Conservation (phyloP, 1,140 invertebrate species). For the Heliconius congener region DNA sequence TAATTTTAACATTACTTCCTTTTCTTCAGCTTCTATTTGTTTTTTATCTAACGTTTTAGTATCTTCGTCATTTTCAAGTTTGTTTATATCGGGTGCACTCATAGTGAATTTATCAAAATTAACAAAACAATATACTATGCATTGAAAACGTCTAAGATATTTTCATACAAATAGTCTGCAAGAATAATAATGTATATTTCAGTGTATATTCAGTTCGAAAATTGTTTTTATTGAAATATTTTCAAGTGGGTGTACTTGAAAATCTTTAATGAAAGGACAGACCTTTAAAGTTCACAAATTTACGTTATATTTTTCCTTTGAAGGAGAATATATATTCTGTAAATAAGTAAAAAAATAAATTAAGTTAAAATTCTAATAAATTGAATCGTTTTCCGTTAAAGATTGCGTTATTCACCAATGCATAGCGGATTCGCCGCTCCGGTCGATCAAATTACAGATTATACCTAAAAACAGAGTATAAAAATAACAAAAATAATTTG, state of each 20-base stretch:
- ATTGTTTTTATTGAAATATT: not conserved
- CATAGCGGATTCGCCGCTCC: slow-evolving; percentile 25
- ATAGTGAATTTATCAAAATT: slow-evolving; percentile 41
- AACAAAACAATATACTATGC: slow-evolving; percentile 15
- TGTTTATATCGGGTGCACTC: slow-evolving; percentile 68
- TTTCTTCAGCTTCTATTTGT: slow-evolving; percentile 87
- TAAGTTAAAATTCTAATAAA: not conserved
- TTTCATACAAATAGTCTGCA: not conserved
- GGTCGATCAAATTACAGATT: slow-evolving; percentile 26
- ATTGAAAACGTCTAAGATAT: slow-evolving; percentile 20
- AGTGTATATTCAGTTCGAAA: not conserved
- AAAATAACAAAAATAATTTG: not conserved
- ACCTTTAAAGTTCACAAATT: not conserved
- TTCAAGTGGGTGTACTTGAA: not conserved
- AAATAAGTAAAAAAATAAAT: not conserved
- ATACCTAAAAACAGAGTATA: slow-evolving; percentile 23
- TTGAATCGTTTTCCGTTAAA: slow-evolving; percentile 31
- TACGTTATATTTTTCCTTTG: not conserved
- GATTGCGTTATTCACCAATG: slow-evolving; percentile 24
- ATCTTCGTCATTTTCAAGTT: slow-evolving; percentile 67
- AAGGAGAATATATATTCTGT: not conserved
- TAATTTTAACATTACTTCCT: slow-evolving; percentile 86
- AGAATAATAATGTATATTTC: not conserved
- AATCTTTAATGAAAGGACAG: not conserved
- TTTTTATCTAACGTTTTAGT: slow-evolving; percentile 86